phyloP scores from a whole-genome alignment of 1,140 invertebrate genomes.

The Proctacanthus coquilletti region DNA sequence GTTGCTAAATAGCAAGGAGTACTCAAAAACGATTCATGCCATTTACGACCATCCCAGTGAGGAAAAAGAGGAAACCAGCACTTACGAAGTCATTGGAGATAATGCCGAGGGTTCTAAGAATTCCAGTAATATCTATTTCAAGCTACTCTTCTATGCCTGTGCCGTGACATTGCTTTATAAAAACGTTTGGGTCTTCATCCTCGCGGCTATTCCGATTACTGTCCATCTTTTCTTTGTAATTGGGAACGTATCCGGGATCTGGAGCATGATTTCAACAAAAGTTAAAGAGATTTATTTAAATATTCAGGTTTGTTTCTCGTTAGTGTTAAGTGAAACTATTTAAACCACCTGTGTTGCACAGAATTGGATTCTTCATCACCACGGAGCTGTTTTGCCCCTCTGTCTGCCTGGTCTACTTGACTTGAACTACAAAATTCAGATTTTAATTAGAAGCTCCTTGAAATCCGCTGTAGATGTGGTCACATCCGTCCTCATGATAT shows the following conservation, averaged over 20 bases:
- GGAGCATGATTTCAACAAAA: too few relatives aligned
- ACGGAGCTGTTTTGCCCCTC: conserved; percentile 38
- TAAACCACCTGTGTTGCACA: conserved; percentile 7
- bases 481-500: conserved; percentile 42
- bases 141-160: conserved; percentile 25
- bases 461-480: conserved; percentile 42
- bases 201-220: conserved; percentile 21
- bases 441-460: conserved; percentile 30
- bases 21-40: not conserved
- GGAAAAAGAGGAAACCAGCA: not conserved
- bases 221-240: conserved; percentile 20
- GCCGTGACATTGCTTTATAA: conserved; percentile 23
- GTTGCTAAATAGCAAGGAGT: not conserved
- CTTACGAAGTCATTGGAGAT: conserved; percentile 4
- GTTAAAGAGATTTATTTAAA: too few relatives aligned
- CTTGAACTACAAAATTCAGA: conserved; percentile 35
- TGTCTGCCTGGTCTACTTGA: conserved; percentile 42
- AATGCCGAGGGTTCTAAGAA: conserved; percentile 6
- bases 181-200: conserved; percentile 26
- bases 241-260: not conserved
- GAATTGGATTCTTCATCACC: conserved; percentile 32
- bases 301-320: too few relatives aligned
- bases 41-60: not conserved
- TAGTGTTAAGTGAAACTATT: too few relatives aligned
- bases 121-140: conserved; percentile 20